Percentiles rank a stretch among this genome's conserved stretches.
These are phyloP conservation scores for Barypeithes pellucidus DNA, from an alignment of 2,888 invertebrate species.

Conservation along the genomic window DNA sequence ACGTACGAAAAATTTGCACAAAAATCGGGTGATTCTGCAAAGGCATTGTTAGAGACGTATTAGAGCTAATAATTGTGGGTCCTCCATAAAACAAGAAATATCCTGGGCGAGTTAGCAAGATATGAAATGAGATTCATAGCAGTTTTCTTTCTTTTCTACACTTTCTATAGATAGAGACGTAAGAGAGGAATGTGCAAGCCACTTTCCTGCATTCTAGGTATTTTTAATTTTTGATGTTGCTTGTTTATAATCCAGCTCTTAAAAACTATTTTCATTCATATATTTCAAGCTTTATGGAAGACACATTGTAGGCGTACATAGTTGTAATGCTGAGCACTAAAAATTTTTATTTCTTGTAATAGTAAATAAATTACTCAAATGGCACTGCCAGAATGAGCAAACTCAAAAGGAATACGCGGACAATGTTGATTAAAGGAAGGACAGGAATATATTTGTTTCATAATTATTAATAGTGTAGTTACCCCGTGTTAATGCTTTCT, in stretches of 20 bases:
- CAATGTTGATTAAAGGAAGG: conserved; percentile 8
- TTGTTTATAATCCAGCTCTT: too few species aligned
- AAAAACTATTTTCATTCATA: too few species aligned
- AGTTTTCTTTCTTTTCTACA: too few species aligned
- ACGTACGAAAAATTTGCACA: conserved; percentile 24
- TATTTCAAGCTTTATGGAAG: too few species aligned
- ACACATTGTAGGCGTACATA: too few species aligned
- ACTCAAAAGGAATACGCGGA: conserved; percentile 27
- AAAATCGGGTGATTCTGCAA: conserved; percentile 33
- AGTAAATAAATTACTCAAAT: conserved; percentile 36
- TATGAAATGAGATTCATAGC: too few species aligned
- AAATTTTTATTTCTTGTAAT: conserved; percentile 16
- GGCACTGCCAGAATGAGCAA: conserved; percentile 51
- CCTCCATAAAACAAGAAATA: too few species aligned
- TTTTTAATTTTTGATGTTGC: too few species aligned
- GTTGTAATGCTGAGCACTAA: conserved; percentile 43
- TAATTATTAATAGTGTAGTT: background rate
- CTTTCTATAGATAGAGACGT: too few species aligned
- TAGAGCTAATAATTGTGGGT: conserved; percentile 28
- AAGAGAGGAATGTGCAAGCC: too few species aligned
- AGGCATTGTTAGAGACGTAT: conserved; percentile 33
- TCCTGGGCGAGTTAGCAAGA: too few species aligned
- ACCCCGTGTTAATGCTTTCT: background rate
- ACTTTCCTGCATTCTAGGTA: too few species aligned
- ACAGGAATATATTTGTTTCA: background rate